phyloP scores from a whole-genome alignment of 2,888 invertebrate species.

The Pyrocoelia pectoralis region DNA sequence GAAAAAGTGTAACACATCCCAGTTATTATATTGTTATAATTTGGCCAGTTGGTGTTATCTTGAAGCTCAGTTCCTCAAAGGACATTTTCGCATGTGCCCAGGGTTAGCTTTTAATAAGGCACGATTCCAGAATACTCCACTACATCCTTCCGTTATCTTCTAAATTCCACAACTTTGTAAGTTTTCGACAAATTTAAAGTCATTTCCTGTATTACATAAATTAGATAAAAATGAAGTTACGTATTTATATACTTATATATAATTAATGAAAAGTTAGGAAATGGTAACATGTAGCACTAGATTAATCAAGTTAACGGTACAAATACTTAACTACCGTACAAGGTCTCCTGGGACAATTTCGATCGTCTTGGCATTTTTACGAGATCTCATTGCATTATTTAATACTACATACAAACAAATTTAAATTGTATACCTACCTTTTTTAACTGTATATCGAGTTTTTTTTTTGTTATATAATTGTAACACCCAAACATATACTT shows the following conservation, averaged over 20 bases:
- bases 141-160: no score
- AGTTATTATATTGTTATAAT: no score
- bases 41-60: no score
- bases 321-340: neutral
- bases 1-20: no score
- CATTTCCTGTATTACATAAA: no score
- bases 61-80: no score
- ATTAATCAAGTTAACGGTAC: constrained; percentile 13
- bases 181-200: no score
- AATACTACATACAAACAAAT: neutral
- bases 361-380: neutral
- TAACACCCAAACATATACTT: constrained; percentile 1
- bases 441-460: neutral
- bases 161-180: no score
- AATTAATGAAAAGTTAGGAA: constrained; percentile 15
- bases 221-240: no score
- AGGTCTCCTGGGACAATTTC: neutral
- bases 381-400: neutral
- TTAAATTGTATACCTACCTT: neutral
- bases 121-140: no score
- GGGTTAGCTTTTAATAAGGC: no score
- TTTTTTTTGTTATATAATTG: neutral
- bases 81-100: no score
- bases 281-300: neutral
- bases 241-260: neutral